Conservation (phyloP, 1,140 invertebrate genomes). For the Batillaria attramentaria region DNA sequence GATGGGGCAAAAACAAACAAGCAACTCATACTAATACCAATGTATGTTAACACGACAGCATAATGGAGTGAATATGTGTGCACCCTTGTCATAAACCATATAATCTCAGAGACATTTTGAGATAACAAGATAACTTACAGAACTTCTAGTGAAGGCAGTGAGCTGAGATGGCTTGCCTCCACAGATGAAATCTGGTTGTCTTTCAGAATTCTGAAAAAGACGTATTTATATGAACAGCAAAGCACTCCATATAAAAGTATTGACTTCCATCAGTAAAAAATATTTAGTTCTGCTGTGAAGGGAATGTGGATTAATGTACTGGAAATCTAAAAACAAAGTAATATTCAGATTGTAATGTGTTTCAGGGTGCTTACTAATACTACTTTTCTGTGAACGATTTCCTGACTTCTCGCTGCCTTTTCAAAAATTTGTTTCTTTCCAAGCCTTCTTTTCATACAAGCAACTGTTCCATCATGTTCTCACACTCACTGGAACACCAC, state of each 20-base stretch:
- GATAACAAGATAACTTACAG: constrained; percentile 6
- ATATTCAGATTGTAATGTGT: too few species aligned
- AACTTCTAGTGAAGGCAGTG: background rate
- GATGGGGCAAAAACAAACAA: too few species aligned
- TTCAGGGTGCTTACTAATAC: background rate
- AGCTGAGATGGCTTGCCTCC: background rate
- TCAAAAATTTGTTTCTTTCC: background rate
- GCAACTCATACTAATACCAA: too few species aligned
- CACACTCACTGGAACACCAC: too few species aligned
- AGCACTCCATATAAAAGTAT: background rate
- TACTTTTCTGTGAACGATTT: background rate
- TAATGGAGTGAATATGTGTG: too few species aligned
- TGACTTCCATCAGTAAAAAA: background rate
- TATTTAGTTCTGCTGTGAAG: background rate
- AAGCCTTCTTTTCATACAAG: background rate
- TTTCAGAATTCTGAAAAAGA: background rate
- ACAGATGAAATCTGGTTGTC: constrained; percentile 1
- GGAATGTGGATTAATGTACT: too few species aligned
- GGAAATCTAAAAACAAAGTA: too few species aligned
- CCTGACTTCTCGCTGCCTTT: background rate
- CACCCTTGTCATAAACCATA: too few species aligned
- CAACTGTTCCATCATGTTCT: background rate
- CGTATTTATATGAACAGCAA: too few species aligned
- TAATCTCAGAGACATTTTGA: too few species aligned
- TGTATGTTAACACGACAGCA: too few species aligned